A percentile compares a stretch with the other conserved stretches of the same genome.
Evolutionary conservation across 2,113 vertebrate genomes (phyloP).

Genomic region (Ciconia maguari): DNA sequence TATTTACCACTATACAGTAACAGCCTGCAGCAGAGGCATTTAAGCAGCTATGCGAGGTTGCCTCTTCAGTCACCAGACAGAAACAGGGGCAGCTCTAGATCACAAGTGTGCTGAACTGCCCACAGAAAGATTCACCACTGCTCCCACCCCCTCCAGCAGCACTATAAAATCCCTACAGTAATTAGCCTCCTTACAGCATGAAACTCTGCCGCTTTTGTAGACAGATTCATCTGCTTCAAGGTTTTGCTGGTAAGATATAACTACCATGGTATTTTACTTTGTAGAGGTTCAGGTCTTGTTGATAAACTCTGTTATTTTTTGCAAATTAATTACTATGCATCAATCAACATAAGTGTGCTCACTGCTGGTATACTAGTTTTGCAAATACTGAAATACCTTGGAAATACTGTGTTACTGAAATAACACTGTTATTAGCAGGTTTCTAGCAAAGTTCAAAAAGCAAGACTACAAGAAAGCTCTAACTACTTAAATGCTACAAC

Average conservation of each 20-base stretch:
- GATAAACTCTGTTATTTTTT: no score
- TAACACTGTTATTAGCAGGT: not conserved
- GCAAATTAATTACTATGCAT: not conserved
- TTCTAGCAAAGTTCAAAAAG: not conserved
- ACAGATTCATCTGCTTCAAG: not conserved
- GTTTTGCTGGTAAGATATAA: not conserved
- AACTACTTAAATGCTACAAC: not conserved
- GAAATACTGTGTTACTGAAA: not conserved
- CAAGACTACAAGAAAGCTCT: not conserved
- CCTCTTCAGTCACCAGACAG: not conserved
- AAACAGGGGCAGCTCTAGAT: not conserved
- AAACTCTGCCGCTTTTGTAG: accelerated
- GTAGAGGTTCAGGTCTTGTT: no score
- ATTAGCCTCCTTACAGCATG: not conserved
- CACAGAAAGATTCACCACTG: not conserved
- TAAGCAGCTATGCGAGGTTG: not conserved
- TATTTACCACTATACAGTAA: not conserved
- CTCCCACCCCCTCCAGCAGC: not conserved
- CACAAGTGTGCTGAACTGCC: not conserved
- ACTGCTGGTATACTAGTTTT: not conserved
- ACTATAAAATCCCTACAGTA: not conserved
- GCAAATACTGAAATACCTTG: not conserved
- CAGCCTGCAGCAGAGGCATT: not conserved
- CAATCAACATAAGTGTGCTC: accelerated
- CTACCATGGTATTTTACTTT: not conserved